Conservation (phyloP, 2,888 invertebrate genomes). For the Dryomyza anilis region DNA sequence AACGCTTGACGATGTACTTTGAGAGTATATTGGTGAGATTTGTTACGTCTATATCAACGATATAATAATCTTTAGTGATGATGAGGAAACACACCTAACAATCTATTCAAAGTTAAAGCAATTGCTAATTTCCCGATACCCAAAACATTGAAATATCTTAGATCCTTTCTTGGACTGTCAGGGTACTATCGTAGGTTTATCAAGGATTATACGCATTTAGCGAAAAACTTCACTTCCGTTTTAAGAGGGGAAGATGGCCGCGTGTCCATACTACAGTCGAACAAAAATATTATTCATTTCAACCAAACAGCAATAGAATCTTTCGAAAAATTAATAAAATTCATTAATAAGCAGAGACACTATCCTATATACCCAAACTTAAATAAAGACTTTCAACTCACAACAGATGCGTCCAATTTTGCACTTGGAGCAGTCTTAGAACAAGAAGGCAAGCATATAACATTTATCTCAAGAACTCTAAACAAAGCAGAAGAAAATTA, state of each 20-base stretch:
- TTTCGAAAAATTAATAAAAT: no score
- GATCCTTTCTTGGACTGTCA: slow-evolving; percentile 7
- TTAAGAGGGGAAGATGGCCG: slow-evolving; percentile 2
- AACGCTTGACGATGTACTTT: slow-evolving; percentile 19
- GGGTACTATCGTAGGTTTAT: slow-evolving; percentile 11
- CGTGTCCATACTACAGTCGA: background rate
- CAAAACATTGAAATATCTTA: background rate
- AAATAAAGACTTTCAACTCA: background rate
- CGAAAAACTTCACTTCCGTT: slow-evolving; percentile 5
- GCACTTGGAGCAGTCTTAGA: no score
- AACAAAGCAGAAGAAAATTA: no score
- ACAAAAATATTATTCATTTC: background rate
- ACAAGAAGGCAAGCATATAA: no score
- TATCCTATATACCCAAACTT: no score
- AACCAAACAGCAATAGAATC: background rate
- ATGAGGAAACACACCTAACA: background rate
- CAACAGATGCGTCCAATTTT: background rate
- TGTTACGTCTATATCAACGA: slow-evolving; percentile 24
- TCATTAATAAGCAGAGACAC: no score
- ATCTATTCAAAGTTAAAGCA: background rate
- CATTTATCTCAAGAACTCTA: no score
- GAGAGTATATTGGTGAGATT: slow-evolving; percentile 7
- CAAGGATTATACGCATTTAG: slow-evolving; percentile 1
- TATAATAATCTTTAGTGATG: slow-evolving; percentile 12
- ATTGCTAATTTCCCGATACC: background rate